phyloP scores from a whole-genome alignment of 2,113 vertebrate species.

The Corydoras maculifer region DNA sequence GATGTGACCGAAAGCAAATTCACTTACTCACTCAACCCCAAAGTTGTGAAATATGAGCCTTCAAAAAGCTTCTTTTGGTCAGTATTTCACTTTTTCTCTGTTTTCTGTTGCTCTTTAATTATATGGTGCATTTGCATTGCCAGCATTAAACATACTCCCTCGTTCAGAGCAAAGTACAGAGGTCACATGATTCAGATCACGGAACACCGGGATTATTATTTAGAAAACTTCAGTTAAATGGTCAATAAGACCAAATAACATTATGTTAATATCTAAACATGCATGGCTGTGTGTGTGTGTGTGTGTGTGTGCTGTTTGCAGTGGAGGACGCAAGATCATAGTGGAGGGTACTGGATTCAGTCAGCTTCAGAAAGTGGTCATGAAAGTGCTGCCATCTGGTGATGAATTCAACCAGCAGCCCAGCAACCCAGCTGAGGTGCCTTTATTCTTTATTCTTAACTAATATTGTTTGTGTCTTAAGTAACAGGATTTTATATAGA shows the following conservation, averaged over 20 bases:
- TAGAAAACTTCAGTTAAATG: too few species aligned
- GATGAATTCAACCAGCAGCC: conserved; percentile 42
- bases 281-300: conserved; percentile 12
- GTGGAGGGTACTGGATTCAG: conserved; percentile 77
- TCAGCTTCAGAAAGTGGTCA: conserved; percentile 77
- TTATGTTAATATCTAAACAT: too few species aligned
- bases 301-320: conserved; percentile 9
- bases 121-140: too few species aligned
- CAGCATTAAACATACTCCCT: too few species aligned
- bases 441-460: background rate
- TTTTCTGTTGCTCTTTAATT: too few species aligned
- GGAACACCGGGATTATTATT: too few species aligned
- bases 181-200: too few species aligned
- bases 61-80: background rate
- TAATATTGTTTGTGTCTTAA: background rate
- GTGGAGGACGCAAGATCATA: conserved; percentile 79
- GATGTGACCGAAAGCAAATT: too few species aligned
- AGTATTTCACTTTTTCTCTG: too few species aligned
- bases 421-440: conserved; percentile 45
- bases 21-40: background rate
- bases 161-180: too few species aligned
- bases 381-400: conserved; percentile 62
- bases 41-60: background rate
- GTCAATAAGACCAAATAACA: too few species aligned
- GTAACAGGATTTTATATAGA: too few species aligned